Evolutionary conservation across 2,113 vertebrate species (phyloP).

Genomic region (Carettochelys insculpta): DNA sequence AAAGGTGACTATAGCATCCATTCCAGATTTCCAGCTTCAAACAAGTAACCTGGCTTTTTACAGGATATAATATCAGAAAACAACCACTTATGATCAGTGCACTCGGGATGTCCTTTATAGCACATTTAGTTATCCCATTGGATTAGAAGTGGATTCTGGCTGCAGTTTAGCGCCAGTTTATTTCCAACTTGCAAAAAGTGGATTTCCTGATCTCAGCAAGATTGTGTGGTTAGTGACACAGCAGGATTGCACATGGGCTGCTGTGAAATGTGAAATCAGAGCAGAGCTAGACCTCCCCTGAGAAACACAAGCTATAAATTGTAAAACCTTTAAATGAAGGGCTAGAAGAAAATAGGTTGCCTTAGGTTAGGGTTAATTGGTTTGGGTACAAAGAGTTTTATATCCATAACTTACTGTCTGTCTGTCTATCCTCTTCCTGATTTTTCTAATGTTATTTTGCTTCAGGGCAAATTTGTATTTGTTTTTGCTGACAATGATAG

Average conservation of each 20-base stretch:
- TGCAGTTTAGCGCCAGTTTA: background rate
- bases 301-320: constrained; percentile 75
- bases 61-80: background rate
- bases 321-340: constrained; percentile 76
- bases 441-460: constrained; percentile 72
- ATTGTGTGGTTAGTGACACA: constrained; percentile 34
- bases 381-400: constrained; percentile 78
- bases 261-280: constrained; percentile 68
- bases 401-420: constrained; percentile 80
- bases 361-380: constrained; percentile 78
- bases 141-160: background rate
- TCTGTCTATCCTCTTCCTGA: constrained; percentile 74
- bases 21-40: background rate
- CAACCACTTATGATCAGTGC: background rate
- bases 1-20: background rate
- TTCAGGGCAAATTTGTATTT: constrained; percentile 67
- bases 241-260: constrained; percentile 65
- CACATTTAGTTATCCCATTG: background rate
- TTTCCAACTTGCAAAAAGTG: constrained; percentile 16
- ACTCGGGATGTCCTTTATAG: background rate
- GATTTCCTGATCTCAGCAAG: constrained; percentile 39
- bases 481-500: constrained; percentile 58
- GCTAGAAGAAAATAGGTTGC: constrained; percentile 64
- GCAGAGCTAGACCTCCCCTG: constrained; percentile 77
- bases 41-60: background rate